Evolutionary conservation across 2,113 vertebrate genomes (phyloP).

Genomic region (Hepsetus odoe): DNA sequence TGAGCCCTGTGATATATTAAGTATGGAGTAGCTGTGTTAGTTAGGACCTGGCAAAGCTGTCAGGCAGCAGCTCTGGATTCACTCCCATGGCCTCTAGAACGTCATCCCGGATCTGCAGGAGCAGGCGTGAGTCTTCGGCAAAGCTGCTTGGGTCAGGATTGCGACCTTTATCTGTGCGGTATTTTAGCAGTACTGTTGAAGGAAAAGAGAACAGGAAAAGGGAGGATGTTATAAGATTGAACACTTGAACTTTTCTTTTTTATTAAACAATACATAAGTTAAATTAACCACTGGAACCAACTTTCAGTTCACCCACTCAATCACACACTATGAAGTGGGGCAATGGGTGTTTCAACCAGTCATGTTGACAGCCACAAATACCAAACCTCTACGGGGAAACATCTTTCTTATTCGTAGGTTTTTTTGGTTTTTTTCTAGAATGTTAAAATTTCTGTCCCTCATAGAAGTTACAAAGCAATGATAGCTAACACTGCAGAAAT

Average conservation of each 20-base stretch:
- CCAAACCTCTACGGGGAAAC: constrained; percentile 52
- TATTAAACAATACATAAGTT: too few relatives aligned
- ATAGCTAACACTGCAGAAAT: neutral
- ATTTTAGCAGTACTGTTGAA: constrained; percentile 85
- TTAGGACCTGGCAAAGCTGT: constrained; percentile 85
- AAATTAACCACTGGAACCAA: constrained; percentile 20
- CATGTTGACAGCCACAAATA: constrained; percentile 30
- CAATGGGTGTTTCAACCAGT: constrained; percentile 45
- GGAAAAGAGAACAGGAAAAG: constrained; percentile 8
- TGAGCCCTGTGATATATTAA: neutral
- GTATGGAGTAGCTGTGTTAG: neutral
- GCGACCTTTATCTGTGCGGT: constrained; percentile 84
- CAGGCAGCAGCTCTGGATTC: constrained; percentile 72
- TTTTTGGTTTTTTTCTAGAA: constrained; percentile 4
- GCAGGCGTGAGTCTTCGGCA: constrained; percentile 72
- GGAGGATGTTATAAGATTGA: neutral
- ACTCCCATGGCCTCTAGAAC: constrained; percentile 79
- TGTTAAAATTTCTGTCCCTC: neutral
- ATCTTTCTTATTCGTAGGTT: too few relatives aligned
- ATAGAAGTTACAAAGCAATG: neutral
- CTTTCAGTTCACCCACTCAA: constrained; percentile 51
- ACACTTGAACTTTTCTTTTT: too few relatives aligned
- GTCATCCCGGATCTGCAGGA: constrained; percentile 81
- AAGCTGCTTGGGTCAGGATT: constrained; percentile 79
- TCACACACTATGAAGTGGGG: constrained; percentile 31